Percentiles rank a stretch among this genome's conserved stretches.
These are phyloP conservation scores for Lethenteron camtschaticum DNA, from an alignment of 2,113 vertebrate genomes.

Conservation along the genomic window DNA sequence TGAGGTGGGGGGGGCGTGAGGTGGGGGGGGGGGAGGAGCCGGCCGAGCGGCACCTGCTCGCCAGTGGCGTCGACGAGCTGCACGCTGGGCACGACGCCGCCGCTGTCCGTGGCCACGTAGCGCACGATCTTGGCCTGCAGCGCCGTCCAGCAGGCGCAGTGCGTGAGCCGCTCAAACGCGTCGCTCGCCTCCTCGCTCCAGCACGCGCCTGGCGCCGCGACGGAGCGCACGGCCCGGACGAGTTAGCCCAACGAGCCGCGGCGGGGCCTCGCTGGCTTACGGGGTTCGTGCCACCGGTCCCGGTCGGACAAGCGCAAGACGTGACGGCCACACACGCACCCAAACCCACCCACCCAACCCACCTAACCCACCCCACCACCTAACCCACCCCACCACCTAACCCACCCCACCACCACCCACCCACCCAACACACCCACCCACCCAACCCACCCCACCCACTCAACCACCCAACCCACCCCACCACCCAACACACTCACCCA, in stretches of 20 bases:
- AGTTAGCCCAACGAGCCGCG: neutral
- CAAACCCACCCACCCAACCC: neutral
- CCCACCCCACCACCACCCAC: too few relatives aligned
- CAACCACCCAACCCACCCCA: too few relatives aligned
- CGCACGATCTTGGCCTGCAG: slow-evolving; percentile 53
- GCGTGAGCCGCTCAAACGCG: slow-evolving; percentile 38
- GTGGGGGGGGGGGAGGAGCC: too few relatives aligned
- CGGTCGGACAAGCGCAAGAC: neutral
- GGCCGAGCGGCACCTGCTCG: too few relatives aligned
- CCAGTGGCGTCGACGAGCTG: slow-evolving; percentile 25
- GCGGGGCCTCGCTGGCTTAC: neutral
- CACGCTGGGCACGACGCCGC: slow-evolving; percentile 36
- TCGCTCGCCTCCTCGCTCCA: slow-evolving; percentile 49
- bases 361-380: neutral
- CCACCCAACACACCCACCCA: too few relatives aligned
- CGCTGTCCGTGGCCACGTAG: slow-evolving; percentile 30
- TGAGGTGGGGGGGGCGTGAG: too few relatives aligned
- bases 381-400: too few relatives aligned
- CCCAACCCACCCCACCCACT: too few relatives aligned
- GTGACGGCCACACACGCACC: neutral
- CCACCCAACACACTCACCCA: too few relatives aligned
- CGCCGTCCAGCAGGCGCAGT: slow-evolving; percentile 44
- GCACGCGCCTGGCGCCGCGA: slow-evolving; percentile 19
- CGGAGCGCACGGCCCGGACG: neutral
- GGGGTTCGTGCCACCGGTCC: neutral